A percentile compares a stretch with the other conserved stretches of the same genome.
Evolutionary conservation across 2,113 vertebrate species (phyloP).

Genomic region (Aspiorhynchus laticeps): DNA sequence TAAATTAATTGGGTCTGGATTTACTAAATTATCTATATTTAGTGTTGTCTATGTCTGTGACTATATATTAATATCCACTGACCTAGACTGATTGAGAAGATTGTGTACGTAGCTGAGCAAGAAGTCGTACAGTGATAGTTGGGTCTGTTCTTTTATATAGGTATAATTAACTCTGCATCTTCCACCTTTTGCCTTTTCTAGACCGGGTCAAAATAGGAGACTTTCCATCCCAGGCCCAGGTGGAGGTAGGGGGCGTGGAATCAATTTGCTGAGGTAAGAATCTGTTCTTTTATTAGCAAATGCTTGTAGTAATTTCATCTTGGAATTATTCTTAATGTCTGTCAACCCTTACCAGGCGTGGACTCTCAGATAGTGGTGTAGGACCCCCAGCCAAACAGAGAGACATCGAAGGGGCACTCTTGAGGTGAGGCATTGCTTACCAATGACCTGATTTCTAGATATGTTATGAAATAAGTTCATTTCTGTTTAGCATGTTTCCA

Average conservation of each 20-base stretch:
- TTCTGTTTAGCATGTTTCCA: background rate
- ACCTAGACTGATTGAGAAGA: background rate
- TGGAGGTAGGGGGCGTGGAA: constrained; percentile 97
- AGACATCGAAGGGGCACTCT: constrained; percentile 94
- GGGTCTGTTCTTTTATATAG: no score
- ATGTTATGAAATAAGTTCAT: background rate
- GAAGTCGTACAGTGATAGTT: background rate
- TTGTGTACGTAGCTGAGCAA: background rate
- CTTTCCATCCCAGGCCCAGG: constrained; percentile 89
- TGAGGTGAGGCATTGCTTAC: constrained; percentile 77
- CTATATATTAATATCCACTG: background rate
- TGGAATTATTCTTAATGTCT: background rate
- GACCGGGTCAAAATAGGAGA: constrained; percentile 89
- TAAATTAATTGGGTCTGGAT: no score
- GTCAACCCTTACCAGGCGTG: constrained; percentile 80
- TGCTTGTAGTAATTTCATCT: background rate
- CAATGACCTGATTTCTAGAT: background rate
- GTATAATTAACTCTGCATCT: background rate
- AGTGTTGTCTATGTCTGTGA: background rate
- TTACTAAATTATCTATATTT: background rate
- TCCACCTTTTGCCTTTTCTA: constrained; percentile 58
- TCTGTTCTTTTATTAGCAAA: background rate
- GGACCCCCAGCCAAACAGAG: constrained; percentile 98
- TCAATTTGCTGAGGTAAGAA: constrained; percentile 90
- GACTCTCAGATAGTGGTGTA: constrained; percentile 94